phyloP scores from a whole-genome alignment of 2,113 vertebrate species.

The Dicentrarchus labrax region DNA sequence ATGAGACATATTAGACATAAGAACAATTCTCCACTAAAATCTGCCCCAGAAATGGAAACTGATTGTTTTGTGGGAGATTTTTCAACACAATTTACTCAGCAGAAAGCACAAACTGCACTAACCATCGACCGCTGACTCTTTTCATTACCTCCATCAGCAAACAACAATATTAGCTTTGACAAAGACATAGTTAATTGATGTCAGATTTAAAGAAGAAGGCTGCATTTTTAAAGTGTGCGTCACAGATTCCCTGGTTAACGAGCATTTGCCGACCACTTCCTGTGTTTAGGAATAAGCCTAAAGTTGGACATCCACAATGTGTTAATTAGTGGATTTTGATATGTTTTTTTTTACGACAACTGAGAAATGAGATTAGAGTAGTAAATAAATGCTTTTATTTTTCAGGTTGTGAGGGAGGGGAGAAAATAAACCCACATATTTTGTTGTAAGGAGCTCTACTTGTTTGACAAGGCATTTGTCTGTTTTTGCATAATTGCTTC shows the following conservation, averaged over 20 bases:
- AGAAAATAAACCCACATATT: background rate
- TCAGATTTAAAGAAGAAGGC: background rate
- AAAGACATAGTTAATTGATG: background rate
- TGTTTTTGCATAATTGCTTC: slow-evolving; percentile 76
- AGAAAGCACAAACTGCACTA: background rate
- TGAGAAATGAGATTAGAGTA: background rate
- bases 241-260: background rate
- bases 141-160: slow-evolving; percentile 4
- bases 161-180: slow-evolving; percentile 6
- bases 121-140: background rate
- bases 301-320: background rate
- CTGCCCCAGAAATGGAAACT: background rate
- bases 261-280: background rate
- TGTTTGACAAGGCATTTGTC: slow-evolving; percentile 62
- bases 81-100: background rate
- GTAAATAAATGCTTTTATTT: slow-evolving; percentile 21
- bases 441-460: slow-evolving; percentile 16
- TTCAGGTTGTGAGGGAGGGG: background rate
- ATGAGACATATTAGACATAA: background rate
- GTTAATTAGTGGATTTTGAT: background rate
- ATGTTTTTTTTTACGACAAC: background rate
- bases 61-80: background rate
- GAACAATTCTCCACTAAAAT: background rate
- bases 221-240: background rate
- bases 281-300: background rate